A percentile compares a stretch with the other conserved stretches of the same genome.
phyloP scores from a whole-genome alignment of 1,140 invertebrate species.

The Papilio aristodemus region DNA sequence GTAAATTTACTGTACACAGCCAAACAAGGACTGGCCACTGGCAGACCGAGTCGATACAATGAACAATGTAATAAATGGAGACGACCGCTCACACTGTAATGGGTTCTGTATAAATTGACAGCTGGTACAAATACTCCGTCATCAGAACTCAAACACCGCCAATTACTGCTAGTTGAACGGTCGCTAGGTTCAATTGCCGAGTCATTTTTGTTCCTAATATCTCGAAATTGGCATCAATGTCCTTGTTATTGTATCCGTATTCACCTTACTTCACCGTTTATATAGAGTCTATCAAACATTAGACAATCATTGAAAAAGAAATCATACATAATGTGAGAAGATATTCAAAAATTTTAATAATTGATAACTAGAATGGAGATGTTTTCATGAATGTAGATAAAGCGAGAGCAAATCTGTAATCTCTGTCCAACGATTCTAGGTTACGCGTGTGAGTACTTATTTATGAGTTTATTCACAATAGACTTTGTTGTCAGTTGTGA shows the following conservation, averaged over 20 bases:
- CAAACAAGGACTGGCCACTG: slow-evolving; percentile 28
- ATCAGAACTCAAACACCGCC: slow-evolving; percentile 51
- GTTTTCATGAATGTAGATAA: too few relatives aligned
- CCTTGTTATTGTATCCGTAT: neutral
- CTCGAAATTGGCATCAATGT: slow-evolving; percentile 37
- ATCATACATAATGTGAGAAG: too few relatives aligned
- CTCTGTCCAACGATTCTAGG: too few relatives aligned
- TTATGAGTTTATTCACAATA: too few relatives aligned
- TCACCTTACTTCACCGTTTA: neutral
- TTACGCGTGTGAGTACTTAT: too few relatives aligned
- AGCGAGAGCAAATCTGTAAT: too few relatives aligned
- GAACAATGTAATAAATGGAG: slow-evolving; percentile 27
- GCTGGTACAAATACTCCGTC: slow-evolving; percentile 28
- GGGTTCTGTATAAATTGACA: slow-evolving; percentile 31
- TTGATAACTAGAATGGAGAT: too few relatives aligned
- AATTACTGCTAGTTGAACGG: slow-evolving; percentile 73
- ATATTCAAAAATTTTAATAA: too few relatives aligned
- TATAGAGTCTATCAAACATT: neutral
- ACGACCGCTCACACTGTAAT: slow-evolving; percentile 1
- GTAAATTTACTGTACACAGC: slow-evolving; percentile 30
- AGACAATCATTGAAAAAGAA: neutral
- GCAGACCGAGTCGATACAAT: slow-evolving; percentile 30
- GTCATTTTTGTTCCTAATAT: slow-evolving; percentile 61
- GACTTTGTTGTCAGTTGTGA: neutral
- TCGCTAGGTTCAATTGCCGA: slow-evolving; percentile 66